These are phyloP conservation scores for Lasioglossum villosulum DNA, from an alignment of 2,888 invertebrate genomes.

Conservation along the genomic window DNA sequence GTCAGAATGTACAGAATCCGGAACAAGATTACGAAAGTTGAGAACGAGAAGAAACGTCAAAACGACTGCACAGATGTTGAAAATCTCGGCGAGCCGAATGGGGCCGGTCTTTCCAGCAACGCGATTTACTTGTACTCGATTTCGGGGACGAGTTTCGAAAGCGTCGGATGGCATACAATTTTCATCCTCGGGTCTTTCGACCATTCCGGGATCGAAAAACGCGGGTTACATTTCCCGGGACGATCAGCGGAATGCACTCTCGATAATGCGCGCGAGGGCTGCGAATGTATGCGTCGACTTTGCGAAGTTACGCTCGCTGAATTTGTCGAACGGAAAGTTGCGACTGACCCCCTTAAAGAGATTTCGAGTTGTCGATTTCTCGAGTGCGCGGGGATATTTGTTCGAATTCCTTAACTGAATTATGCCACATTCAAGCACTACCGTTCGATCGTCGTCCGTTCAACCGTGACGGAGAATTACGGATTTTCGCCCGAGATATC, in stretches of 20 bases:
- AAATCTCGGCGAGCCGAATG: slow-evolving; percentile 8
- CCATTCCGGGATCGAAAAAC: background rate
- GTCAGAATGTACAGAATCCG: background rate
- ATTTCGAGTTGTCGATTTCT: slow-evolving; percentile 24
- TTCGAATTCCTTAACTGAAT: background rate
- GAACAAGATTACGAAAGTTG: background rate
- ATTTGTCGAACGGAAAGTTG: slow-evolving; percentile 4
- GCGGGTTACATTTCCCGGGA: slow-evolving; percentile 4
- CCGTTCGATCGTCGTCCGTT: background rate
- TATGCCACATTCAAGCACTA: background rate
- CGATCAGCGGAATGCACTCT: slow-evolving; percentile 48
- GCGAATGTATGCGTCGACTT: slow-evolving; percentile 33
- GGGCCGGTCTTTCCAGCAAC: background rate
- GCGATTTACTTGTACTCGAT: slow-evolving; percentile 2
- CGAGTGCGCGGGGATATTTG: background rate
- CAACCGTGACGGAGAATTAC: background rate
- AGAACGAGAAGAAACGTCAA: background rate
- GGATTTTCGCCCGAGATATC: background rate
- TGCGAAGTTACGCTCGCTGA: slow-evolving; percentile 23
- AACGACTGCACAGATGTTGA: slow-evolving; percentile 18
- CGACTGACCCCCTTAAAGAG: slow-evolving; percentile 3
- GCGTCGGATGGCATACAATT: slow-evolving; percentile 14
- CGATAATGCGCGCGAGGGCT: slow-evolving; percentile 30
- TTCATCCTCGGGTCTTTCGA: background rate
- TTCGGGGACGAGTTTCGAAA: slow-evolving; percentile 8